Evolutionary conservation across 2,888 invertebrate species (phyloP), one percentile per base, ranked within the genome.

Genomic region (Thereva nobilitata): DNA sequence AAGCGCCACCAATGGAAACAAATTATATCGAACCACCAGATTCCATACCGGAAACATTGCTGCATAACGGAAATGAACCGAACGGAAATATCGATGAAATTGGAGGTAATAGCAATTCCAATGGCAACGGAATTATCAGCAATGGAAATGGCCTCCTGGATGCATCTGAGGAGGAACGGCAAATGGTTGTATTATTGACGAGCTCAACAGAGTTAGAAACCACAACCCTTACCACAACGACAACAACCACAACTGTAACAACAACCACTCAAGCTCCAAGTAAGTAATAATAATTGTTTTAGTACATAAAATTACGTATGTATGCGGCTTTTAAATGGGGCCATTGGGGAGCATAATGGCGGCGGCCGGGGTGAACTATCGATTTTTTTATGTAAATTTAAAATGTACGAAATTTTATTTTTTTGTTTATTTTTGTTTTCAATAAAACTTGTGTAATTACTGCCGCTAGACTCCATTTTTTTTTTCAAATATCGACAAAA

Each of bases 221-320:
- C 50, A 78, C 77, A 47, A 77, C 76, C 57, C 67, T 52, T 56
- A 86, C 87, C 9, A 81, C 84, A 0, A 80, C 79, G 10, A 85
- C 86, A 63, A 85, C 86, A 34, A 86, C 87, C 34, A 87, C 87
- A 41, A 78, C 84, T 68, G 83, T 83, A 73, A 83, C 84, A 63
- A 81, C 85, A 68, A 87, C 87, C 75, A 84, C 83, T 45, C 77
- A 82, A 73, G 83, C 85, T 66, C 84, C 85, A 80, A 83, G 85
- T 85, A 81, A 83, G 82, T 79, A 71, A 8, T 10, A n/a, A 6
- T 7, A 12, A 1, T n/a, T 8, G 9, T 42, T 9, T 10, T 44
- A 45, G 6, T 47, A 4, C 6, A 47, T 47, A 47, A 6, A 42
- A 9, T 42, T 42, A 2, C 4, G n/a, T 4, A 42, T n/a, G 42